Evolutionary conservation across 2,888 invertebrate genomes (phyloP).

Genomic region (Diaphora mendica): DNA sequence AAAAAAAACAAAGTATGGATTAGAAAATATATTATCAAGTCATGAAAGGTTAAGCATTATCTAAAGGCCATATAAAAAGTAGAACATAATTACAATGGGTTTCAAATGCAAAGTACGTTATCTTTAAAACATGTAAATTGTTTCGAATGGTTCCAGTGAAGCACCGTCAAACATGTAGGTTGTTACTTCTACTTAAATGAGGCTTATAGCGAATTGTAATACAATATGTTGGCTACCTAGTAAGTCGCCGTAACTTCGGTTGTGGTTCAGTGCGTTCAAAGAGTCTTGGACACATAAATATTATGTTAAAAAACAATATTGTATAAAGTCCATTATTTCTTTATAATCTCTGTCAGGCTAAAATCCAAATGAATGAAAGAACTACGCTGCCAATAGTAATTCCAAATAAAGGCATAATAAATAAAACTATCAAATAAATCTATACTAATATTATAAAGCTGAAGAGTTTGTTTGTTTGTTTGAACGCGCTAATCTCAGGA

Average conservation of each 20-base stretch:
- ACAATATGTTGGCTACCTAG: constrained; percentile 9
- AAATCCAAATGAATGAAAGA: not conserved
- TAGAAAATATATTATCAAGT: not conserved
- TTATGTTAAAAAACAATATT: not conserved
- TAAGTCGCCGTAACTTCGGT: not conserved
- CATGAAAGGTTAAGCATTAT: no score
- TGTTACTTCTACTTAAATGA: constrained; percentile 41
- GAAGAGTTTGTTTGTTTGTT: no score
- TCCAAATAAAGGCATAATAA: no score
- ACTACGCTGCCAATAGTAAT: no score
- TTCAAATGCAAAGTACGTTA: constrained; percentile 19
- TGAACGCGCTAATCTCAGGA: no score
- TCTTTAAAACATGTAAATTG: constrained; percentile 43
- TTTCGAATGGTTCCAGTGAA: constrained; percentile 32
- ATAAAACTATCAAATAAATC: no score
- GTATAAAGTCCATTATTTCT: not conserved
- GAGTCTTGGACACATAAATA: not conserved
- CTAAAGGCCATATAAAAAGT: not conserved
- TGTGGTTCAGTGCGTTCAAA: not conserved
- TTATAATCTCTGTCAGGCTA: not conserved
- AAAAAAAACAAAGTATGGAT: not conserved
- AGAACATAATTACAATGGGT: constrained; percentile 23
- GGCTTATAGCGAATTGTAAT: constrained; percentile 19
- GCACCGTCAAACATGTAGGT: constrained; percentile 44
- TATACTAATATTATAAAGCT: no score